Evolutionary conservation across 1,140 invertebrate genomes (phyloP).

Genomic region (Dendrolimus kikuchii): DNA sequence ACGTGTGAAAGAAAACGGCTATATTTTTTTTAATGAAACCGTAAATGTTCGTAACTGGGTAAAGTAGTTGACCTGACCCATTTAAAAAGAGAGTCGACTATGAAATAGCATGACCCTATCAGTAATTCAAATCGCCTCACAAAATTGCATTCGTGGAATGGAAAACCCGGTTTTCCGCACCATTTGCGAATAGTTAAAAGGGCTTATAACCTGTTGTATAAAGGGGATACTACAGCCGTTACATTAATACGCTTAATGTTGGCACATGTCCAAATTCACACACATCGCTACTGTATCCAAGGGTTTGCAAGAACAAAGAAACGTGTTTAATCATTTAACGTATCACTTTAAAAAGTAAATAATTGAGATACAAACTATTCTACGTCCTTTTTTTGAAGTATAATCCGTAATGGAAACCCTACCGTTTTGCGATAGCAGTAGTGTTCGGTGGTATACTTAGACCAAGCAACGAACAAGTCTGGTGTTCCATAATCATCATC

Average conservation of each 20-base stretch:
- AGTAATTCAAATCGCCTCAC: slow-evolving; percentile 9
- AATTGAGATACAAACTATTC: too few relatives aligned
- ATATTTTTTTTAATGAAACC: too few relatives aligned
- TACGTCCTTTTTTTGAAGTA: too few relatives aligned
- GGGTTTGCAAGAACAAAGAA: slow-evolving; percentile 37
- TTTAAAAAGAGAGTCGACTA: neutral
- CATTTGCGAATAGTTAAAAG: slow-evolving; percentile 11
- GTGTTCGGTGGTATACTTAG: too few relatives aligned
- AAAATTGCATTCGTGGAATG: slow-evolving; percentile 13
- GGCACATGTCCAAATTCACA: slow-evolving; percentile 50
- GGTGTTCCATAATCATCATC: too few relatives aligned
- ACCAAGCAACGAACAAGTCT: too few relatives aligned
- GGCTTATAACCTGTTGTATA: slow-evolving; percentile 12
- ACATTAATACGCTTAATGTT: slow-evolving; percentile 17
- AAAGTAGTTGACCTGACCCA: neutral
- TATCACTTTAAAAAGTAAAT: neutral
- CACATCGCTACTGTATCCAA: slow-evolving; percentile 37
- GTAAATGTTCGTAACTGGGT: too few relatives aligned
- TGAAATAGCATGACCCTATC: slow-evolving; percentile 4
- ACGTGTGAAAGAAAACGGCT: too few relatives aligned
- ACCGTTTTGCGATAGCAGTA: neutral
- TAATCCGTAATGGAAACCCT: neutral
- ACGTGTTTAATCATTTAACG: slow-evolving; percentile 22
- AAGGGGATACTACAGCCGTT: slow-evolving; percentile 10
- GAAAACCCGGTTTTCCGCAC: slow-evolving; percentile 10